Evolutionary conservation across 1,140 invertebrate genomes (phyloP), one percentile per base, ranked within the genome.

Genomic region (Eupeodes corollae): DNA sequence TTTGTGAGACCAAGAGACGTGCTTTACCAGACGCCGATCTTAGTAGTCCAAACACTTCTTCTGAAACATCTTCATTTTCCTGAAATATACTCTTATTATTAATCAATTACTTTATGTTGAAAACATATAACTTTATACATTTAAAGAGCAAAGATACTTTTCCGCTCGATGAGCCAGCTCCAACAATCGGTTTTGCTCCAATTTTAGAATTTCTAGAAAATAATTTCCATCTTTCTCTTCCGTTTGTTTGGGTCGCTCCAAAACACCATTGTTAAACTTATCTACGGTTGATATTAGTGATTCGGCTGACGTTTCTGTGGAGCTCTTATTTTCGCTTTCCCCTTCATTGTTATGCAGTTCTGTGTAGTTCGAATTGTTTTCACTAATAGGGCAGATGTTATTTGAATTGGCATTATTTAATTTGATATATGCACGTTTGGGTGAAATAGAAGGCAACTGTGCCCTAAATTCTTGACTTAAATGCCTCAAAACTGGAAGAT

Each of bases 11-110:
- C 42, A 98, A 70, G 41, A 98, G 73, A 49, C 87, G 78, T 8
- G 91, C 91, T 73, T 96, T 95, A 14, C 93, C 93, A 18, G 88
- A 80, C 13, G 91, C 88, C 10, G 91, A 84, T 41, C 89, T 74
- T 34, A 96, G 72, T 58, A 87, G 79, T 0, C 92, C 92, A 50
- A 82, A 74, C 1, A 82, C 79, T 58, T 92, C 87, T 59, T 91
- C 88, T 9, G 79, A 77, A 8, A 86, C 67, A 43, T 75, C 71
- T 16, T 57, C 54, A 52, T 65, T 61, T 37, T 52, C 54, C 63
- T 66, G 48, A 6, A 41, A 44, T 15, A 9, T n/a, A 2, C 38
- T 32, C 12, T 13, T 3, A 13, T 30, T 33, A 35, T 30, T 10
- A 10, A 14, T 1, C 33, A n/a, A 10, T n/a, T 9, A 6, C 13